Conservation (phyloP, 2,797 vertebrate species). For the Lagodon rhomboides region DNA sequence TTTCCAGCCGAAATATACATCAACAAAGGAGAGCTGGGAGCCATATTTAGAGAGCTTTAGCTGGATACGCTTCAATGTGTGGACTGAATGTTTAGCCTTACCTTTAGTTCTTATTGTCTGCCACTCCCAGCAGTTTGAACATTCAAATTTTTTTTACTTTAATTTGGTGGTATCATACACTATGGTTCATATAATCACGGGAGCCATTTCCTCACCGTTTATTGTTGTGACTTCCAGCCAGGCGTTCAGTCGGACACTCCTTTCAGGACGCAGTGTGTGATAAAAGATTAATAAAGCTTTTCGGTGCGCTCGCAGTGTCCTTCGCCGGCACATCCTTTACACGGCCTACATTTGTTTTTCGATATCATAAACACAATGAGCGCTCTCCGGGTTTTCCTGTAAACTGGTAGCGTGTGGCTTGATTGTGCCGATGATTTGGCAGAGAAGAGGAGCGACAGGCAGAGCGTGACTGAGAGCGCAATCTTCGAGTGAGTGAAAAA, state of each 20-base stretch:
- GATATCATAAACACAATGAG: constrained; percentile 56
- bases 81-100: constrained; percentile 10
- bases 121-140: constrained; percentile 12
- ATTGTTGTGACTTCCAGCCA: constrained; percentile 46
- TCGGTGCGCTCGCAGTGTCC: constrained; percentile 46
- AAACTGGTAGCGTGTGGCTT: constrained; percentile 57
- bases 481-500: constrained; percentile 64
- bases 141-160: constrained; percentile 13
- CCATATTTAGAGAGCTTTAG: constrained; percentile 47
- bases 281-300: constrained; percentile 70
- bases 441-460: constrained; percentile 50
- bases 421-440: constrained; percentile 75
- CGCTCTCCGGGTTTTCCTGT: constrained; percentile 45
- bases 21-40: constrained; percentile 33
- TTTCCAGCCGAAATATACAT: constrained; percentile 56
- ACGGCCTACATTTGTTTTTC: constrained; percentile 64
- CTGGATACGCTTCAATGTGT: constrained; percentile 45
- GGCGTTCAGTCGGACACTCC: constrained; percentile 52
- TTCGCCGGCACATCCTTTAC: constrained; percentile 55
- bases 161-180: constrained; percentile 8
- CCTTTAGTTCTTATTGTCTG: constrained; percentile 21
- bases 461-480: constrained; percentile 59
- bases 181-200: constrained; percentile 31
- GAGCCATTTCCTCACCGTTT: constrained; percentile 42
- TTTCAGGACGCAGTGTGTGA: constrained; percentile 54